Conservation (phyloP, 2,797 vertebrate genomes). For the Catamblyrhynchus diadema region DNA sequence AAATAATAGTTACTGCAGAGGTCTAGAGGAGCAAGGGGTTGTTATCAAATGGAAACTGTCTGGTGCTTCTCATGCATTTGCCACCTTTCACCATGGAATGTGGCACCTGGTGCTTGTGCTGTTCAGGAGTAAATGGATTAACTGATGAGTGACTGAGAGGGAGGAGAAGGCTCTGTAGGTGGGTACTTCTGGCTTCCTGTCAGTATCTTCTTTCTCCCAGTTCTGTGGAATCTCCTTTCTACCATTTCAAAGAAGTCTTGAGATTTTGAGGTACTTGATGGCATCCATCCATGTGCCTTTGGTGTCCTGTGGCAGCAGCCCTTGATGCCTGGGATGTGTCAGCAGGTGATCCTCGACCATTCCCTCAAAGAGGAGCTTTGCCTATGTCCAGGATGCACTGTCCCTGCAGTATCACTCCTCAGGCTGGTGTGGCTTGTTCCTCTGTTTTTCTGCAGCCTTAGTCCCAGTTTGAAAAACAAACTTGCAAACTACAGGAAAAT, state of each 20-base stretch:
- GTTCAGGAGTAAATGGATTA: neutral
- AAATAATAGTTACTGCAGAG: neutral
- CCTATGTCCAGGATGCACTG: neutral
- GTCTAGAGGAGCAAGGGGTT: neutral
- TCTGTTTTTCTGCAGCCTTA: neutral
- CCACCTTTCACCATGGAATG: neutral
- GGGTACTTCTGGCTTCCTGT: neutral
- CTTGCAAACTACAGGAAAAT: neutral
- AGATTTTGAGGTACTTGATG: neutral
- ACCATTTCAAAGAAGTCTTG: neutral
- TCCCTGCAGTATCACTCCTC: neutral
- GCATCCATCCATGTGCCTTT: fast-evolving
- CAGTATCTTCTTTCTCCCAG: neutral
- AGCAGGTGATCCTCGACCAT: neutral
- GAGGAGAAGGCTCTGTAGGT: neutral
- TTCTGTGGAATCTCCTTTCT: neutral
- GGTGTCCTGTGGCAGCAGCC: neutral
- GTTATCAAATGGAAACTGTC: neutral
- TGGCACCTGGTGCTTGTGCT: neutral
- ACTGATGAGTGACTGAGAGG: neutral
- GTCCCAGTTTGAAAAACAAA: neutral
- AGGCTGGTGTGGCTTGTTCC: neutral
- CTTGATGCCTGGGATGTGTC: neutral
- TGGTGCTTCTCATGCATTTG: neutral
- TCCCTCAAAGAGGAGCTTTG: neutral